phyloP scores from a whole-genome alignment of 2,888 invertebrate genomes.

The Drosophila fulvimacula region DNA sequence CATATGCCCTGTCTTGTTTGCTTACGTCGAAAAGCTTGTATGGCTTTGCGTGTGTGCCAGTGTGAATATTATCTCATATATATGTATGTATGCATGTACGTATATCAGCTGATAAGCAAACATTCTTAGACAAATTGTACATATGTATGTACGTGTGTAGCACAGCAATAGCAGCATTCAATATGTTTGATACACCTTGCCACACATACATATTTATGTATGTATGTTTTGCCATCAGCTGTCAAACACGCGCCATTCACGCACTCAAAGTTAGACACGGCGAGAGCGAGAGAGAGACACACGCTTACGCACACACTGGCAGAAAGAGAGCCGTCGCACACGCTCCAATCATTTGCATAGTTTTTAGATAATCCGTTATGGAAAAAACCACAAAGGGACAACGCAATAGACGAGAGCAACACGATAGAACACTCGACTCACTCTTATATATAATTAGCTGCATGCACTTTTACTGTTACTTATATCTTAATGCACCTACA shows the following conservation, averaged over 20 bases:
- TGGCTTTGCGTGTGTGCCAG: neutral
- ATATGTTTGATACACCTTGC: neutral
- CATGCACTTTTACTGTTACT: neutral
- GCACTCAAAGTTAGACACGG: constrained; percentile 4
- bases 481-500: constrained; percentile 18
- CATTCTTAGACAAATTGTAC: neutral
- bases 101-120: constrained; percentile 30
- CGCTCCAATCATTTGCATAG: constrained; percentile 37
- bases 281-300: neutral
- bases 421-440: neutral
- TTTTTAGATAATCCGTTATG: constrained; percentile 9
- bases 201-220: neutral
- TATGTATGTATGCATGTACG: neutral
- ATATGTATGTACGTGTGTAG: neutral
- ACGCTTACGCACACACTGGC: neutral
- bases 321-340: constrained; percentile 12
- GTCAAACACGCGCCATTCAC: constrained; percentile 31
- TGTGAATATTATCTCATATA: constrained; percentile 1
- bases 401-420: neutral
- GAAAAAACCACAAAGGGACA: constrained; percentile 26
- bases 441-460: neutral
- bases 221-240: constrained; percentile 14
- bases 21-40: constrained; percentile 8
- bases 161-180: neutral
- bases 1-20: constrained; percentile 29